These are phyloP conservation scores for Ceratosolen solmsi DNA, from an alignment of 1,140 invertebrate genomes.

Conservation along the genomic window DNA sequence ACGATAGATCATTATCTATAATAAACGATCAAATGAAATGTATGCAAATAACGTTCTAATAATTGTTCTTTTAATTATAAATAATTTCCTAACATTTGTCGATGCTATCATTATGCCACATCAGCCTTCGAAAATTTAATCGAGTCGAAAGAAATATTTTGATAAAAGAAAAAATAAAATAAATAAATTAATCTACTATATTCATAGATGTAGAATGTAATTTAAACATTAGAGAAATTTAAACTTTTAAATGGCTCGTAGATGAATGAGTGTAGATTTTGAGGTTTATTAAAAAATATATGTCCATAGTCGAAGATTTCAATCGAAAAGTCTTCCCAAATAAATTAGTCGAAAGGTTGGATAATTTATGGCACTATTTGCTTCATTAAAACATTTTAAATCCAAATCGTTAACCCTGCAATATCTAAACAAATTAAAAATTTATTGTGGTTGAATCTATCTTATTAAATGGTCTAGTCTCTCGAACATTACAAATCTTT, in stretches of 20 bases:
- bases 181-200: too few species aligned
- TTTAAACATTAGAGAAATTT: not conserved
- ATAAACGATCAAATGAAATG: too few species aligned
- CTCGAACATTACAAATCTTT: not conserved
- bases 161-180: too few species aligned
- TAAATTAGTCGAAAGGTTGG: not conserved
- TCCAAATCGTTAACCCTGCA: not conserved
- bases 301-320: not conserved
- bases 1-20: too few species aligned
- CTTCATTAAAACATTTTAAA: constrained; percentile 20
- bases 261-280: not conserved
- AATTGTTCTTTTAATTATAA: too few species aligned
- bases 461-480: not conserved
- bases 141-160: too few species aligned
- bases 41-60: too few species aligned
- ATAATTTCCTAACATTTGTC: too few species aligned
- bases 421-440: constrained; percentile 23
- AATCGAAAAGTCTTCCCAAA: not conserved
- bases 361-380: constrained; percentile 10
- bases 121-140: too few species aligned
- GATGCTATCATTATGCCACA: too few species aligned
- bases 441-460: not conserved
- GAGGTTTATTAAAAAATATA: not conserved
- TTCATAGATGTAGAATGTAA: too few species aligned
- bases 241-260: not conserved